Evolutionary conservation across 1,140 invertebrate genomes (phyloP).

Genomic region (Drosophila miranda): DNA sequence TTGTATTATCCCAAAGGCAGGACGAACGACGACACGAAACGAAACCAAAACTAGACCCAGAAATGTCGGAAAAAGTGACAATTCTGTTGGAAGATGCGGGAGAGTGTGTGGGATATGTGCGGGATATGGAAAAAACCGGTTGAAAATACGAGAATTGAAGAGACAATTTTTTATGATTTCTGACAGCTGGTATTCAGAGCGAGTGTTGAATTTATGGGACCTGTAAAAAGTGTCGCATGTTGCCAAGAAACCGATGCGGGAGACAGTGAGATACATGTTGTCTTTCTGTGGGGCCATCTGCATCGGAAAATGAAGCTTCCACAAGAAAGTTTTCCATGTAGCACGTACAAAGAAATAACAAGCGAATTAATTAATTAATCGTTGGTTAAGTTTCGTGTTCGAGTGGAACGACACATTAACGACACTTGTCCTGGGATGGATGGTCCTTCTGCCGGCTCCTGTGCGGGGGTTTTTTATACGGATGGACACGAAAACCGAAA

Average conservation of each 20-base stretch:
- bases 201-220: slow-evolving; percentile 44
- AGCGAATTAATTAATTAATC: slow-evolving; percentile 77
- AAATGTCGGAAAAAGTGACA: slow-evolving; percentile 9
- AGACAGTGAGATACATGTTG: slow-evolving; percentile 17
- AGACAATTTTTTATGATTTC: slow-evolving; percentile 22
- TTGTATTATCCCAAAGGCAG: slow-evolving; percentile 20
- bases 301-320: neutral
- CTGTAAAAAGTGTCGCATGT: slow-evolving; percentile 51
- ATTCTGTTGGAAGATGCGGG: slow-evolving; percentile 8
- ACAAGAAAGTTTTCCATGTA: slow-evolving; percentile 40
- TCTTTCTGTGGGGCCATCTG: slow-evolving; percentile 15
- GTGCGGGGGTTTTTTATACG: slow-evolving; percentile 4
- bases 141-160: slow-evolving; percentile 26
- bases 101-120: too few relatives aligned
- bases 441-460: neutral
- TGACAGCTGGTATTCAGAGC: neutral
- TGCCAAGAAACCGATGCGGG: slow-evolving; percentile 19
- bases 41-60: neutral
- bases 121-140: slow-evolving; percentile 10
- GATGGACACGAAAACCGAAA: slow-evolving; percentile 25
- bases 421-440: slow-evolving; percentile 23
- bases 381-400: slow-evolving; percentile 45
- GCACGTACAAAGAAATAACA: slow-evolving; percentile 57
- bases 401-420: slow-evolving; percentile 65
- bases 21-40: slow-evolving; percentile 5